Evolutionary conservation across 1,140 invertebrate species (phyloP).

Genomic region (Drosophila mojavensis): DNA sequence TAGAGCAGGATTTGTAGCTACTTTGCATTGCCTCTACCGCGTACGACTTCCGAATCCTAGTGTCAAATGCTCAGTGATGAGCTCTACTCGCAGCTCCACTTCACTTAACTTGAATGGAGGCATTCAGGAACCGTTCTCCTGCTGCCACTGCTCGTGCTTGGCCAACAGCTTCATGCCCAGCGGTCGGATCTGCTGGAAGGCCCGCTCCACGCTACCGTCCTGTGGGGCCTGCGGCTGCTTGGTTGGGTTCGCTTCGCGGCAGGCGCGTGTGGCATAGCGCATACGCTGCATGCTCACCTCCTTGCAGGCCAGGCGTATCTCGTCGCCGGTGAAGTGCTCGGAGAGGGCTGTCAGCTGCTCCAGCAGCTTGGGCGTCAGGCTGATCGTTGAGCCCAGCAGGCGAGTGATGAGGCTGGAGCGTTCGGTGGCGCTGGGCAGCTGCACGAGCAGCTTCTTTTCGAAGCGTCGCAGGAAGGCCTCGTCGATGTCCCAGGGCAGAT

Average conservation of each 20-base stretch:
- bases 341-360: slow-evolving; percentile 87
- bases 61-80: too few relatives aligned
- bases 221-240: slow-evolving; percentile 35
- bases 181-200: slow-evolving; percentile 69
- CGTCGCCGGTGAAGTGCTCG: slow-evolving; percentile 91
- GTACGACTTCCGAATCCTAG: too few relatives aligned
- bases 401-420: slow-evolving; percentile 88
- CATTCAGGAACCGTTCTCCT: slow-evolving; percentile 67
- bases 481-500: slow-evolving; percentile 97
- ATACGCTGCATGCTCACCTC: slow-evolving; percentile 90
- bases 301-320: slow-evolving; percentile 95
- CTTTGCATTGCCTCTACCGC: too few relatives aligned
- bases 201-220: slow-evolving; percentile 56
- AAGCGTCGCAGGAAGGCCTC: slow-evolving; percentile 93
- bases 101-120: neutral
- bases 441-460: slow-evolving; percentile 94
- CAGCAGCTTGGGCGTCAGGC: slow-evolving; percentile 84
- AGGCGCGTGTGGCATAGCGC: slow-evolving; percentile 66
- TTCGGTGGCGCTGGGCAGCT: slow-evolving; percentile 88
- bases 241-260: neutral
- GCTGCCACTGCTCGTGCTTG: slow-evolving; percentile 73
- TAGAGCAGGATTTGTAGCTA: too few relatives aligned
- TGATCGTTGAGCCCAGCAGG: slow-evolving; percentile 84
- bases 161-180: slow-evolving; percentile 66
- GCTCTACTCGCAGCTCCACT: too few relatives aligned